phyloP scores from a whole-genome alignment of 1,140 invertebrate species.

The Zaprionus nigranus region DNA sequence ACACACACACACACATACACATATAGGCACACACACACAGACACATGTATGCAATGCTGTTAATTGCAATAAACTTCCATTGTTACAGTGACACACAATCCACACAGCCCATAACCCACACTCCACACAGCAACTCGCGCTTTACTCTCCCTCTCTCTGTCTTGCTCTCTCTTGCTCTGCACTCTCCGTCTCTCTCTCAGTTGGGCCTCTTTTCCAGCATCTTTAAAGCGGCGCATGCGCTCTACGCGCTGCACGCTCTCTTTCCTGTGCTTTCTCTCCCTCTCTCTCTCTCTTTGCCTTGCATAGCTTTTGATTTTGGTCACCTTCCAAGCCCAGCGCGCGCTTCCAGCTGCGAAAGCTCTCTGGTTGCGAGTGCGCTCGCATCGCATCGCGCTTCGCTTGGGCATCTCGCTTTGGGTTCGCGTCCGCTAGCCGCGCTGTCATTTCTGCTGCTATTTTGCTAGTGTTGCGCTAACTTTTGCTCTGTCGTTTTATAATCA shows the following conservation, averaged over 20 bases:
- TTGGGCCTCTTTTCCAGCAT: constrained; percentile 56
- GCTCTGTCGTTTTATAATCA: constrained; percentile 83
- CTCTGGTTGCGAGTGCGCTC: constrained; percentile 14
- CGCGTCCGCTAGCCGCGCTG: constrained; percentile 72
- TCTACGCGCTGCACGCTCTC: constrained; percentile 38
- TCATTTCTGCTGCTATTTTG: constrained; percentile 75
- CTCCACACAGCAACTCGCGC: neutral
- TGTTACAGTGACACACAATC: constrained; percentile 80
- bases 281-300: constrained; percentile 8
- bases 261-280: neutral
- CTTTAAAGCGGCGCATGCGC: constrained; percentile 71
- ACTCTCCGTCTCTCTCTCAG: neutral
- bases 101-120: neutral
- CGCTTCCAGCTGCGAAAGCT: constrained; percentile 67
- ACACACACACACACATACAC: constrained; percentile 26
- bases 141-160: neutral
- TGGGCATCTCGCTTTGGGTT: constrained; percentile 35
- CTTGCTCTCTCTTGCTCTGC: no score
- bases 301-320: constrained; percentile 15
- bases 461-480: constrained; percentile 80
- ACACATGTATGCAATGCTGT: constrained; percentile 11
- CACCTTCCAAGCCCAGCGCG: constrained; percentile 57
- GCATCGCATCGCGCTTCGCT: constrained; percentile 42
- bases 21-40: constrained; percentile 1
- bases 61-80: constrained; percentile 67